Conservation (phyloP, 1,140 invertebrate species). For the Cydia fagiglandana region DNA sequence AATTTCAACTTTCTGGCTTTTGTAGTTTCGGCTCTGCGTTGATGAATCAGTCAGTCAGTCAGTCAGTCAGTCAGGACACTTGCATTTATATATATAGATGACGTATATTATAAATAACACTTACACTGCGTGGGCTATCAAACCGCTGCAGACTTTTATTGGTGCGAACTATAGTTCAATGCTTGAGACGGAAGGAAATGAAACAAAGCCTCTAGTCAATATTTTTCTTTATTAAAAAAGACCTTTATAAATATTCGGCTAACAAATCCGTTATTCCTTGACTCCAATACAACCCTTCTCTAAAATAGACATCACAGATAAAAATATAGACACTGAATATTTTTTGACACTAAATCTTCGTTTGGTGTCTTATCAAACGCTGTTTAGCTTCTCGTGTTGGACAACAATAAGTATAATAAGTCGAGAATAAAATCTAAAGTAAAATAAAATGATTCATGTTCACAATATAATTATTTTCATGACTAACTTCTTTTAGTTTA, state of each 20-base stretch:
- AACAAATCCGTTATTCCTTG: slow-evolving; percentile 52
- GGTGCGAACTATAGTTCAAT: not conserved
- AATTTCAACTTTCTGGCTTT: too few species aligned
- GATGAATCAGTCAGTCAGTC: too few species aligned
- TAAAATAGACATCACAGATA: slow-evolving; percentile 73
- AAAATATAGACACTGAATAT: slow-evolving; percentile 69
- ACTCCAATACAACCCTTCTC: slow-evolving; percentile 54
- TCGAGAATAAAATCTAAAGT: not conserved
- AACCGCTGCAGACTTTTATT: too few species aligned
- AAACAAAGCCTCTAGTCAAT: slow-evolving; percentile 38
- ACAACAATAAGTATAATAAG: not conserved
- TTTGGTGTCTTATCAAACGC: slow-evolving; percentile 46
- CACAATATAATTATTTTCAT: too few species aligned
- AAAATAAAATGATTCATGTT: too few species aligned
- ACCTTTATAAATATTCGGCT: slow-evolving; percentile 56
- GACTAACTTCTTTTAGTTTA: too few species aligned
- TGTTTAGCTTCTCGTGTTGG: slow-evolving; percentile 42
- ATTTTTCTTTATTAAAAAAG: slow-evolving; percentile 65
- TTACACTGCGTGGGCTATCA: too few species aligned
- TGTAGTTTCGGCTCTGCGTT: too few species aligned
- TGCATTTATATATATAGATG: too few species aligned
- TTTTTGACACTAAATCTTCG: slow-evolving; percentile 52
- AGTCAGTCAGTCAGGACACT: too few species aligned
- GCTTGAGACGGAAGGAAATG: not conserved
- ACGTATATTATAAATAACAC: too few species aligned